Evolutionary conservation across 1,140 invertebrate genomes (phyloP), one percentile per base, ranked within the genome.

Genomic region (Chelonus insularis): DNA sequence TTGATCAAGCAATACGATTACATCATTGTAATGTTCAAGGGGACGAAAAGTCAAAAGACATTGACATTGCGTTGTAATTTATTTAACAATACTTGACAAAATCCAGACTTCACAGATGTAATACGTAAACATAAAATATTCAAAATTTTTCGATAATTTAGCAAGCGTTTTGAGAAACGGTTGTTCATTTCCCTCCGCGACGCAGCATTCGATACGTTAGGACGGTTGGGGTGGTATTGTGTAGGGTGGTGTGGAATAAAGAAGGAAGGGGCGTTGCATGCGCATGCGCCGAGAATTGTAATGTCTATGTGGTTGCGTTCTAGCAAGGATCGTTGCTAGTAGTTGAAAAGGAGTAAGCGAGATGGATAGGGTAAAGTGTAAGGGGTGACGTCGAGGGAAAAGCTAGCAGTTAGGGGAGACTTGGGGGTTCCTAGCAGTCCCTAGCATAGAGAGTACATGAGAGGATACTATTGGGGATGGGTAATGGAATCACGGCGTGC

Each of bases 111-210:
- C n/a, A n/a, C n/a, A n/a, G n/a, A n/a, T n/a, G n/a, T n/a, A n/a
- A n/a, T n/a, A n/a, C 25, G 25, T 29, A 29, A 29, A 29, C 3
- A 29, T 29, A 29, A 29, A 29, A 29, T 4, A 29, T 45, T 3
- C 1, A 14, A 18, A 45, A 4, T 16, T 16, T 45, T 45, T 45
- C 18, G 41, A 32, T 37, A 43, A 41, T 50, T 37, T 20, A 20
- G 21, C 34, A 78, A 79, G 72, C 76, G 78, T 73, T 78, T 78
- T 80, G 76, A 67, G 74, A 78, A 77, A 77, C 73, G 70, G 39
- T 43, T 72, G 76, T 79, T 75, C 75, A 77, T 78, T 69, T 80
- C 68, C 66, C 39, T 36, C 54, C 48, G 52, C 61, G 60, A 65
- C 63, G 63, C 64, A 77, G 75, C 71, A 79, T 78, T 80, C 78